Conservation (phyloP, 1,140 invertebrate genomes). For the Microvelia longipes region DNA sequence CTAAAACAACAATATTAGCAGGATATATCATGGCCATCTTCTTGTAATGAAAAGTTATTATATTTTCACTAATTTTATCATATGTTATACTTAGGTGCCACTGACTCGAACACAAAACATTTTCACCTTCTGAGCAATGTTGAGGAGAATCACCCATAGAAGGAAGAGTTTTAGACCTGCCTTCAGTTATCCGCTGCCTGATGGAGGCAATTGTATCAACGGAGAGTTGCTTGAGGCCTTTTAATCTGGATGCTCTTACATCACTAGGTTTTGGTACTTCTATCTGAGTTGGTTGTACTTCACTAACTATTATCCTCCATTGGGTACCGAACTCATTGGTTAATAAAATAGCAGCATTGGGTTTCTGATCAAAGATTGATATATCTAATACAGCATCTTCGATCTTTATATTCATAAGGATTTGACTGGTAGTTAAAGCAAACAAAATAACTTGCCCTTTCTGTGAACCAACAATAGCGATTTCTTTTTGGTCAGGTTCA, state of each 20-base stretch:
- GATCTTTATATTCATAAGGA: slow-evolving; percentile 6
- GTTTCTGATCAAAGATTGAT: neutral
- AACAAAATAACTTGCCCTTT: slow-evolving; percentile 6
- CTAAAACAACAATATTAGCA: slow-evolving; percentile 4
- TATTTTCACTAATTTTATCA: slow-evolving; percentile 6
- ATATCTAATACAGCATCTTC: neutral
- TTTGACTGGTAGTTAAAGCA: neutral
- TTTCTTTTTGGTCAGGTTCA: neutral
- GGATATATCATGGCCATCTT: slow-evolving; percentile 5
- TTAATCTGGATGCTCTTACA: neutral
- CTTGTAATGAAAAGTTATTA: neutral
- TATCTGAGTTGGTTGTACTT: neutral
- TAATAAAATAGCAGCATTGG: neutral
- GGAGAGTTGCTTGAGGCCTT: slow-evolving; percentile 2
- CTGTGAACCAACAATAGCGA: slow-evolving; percentile 3
- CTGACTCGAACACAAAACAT: neutral
- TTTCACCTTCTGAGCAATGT: slow-evolving; percentile 6
- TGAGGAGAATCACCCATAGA: neutral
- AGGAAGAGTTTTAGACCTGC: neutral
- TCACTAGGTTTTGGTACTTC: neutral
- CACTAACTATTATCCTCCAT: neutral
- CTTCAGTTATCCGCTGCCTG: slow-evolving; percentile 1
- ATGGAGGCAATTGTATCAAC: slow-evolving; percentile 3
- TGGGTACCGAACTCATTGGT: neutral
- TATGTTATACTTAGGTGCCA: slow-evolving; percentile 8